Conservation (phyloP, 2,888 invertebrate species). For the Eilema sororculum region DNA sequence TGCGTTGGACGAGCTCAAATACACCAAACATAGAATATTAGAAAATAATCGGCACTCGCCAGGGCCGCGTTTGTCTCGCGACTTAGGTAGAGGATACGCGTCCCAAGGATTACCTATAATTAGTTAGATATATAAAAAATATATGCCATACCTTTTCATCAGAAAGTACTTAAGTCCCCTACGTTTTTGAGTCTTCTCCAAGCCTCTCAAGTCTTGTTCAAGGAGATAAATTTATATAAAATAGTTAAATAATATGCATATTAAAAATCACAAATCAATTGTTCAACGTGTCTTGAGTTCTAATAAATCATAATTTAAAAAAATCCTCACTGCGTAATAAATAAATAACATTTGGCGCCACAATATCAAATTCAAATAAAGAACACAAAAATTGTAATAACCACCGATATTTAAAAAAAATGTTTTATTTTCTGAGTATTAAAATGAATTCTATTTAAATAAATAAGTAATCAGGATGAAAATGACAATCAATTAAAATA, state of each 20-base stretch:
- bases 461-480: too few species aligned
- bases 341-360: neutral
- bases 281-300: neutral
- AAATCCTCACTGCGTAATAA: neutral
- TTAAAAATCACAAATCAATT: neutral
- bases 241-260: too few species aligned
- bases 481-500: neutral
- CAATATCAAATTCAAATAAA: neutral
- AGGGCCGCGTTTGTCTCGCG: too few species aligned
- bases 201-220: neutral
- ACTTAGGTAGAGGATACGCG: too few species aligned
- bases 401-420: neutral
- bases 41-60: too few species aligned
- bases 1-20: too few species aligned
- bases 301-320: neutral
- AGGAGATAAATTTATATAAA: too few species aligned
- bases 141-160: neutral
- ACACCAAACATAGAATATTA: too few species aligned
- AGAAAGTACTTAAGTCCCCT: neutral
- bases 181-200: neutral
- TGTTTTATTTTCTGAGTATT: neutral
- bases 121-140: neutral
- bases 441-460: too few species aligned
- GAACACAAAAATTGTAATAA: neutral
- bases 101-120: too few species aligned